Evolutionary conservation across 2,797 vertebrate genomes (phyloP), one percentile per base, ranked within the genome.

Genomic region (Scomberomorus guttatus): DNA sequence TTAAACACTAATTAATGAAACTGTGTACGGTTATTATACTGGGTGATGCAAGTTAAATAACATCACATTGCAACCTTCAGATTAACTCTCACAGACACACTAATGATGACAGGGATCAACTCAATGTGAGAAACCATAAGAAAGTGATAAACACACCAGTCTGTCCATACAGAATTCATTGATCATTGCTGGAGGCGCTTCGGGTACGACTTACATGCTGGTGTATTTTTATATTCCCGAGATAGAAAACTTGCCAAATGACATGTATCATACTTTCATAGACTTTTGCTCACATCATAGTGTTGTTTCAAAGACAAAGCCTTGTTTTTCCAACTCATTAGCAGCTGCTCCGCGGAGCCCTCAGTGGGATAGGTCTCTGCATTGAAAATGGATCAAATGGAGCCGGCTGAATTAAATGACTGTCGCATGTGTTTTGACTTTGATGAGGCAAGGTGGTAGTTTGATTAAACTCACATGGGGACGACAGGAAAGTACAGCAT

Each of bases 251-350:
- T 9, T 64, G 54, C 62, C 18, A 79, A 61, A 67, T 77, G 32
- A 13, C 13, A 27, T 48, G 57, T 17, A 62, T 60, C 25, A 9
- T 18, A 54, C 48, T 67, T 77, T 48, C 29, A 69, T 50, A 60
- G 29, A 64, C 56, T 51, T 81, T 22, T 48, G 13, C 64, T 72
- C 56, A 46, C 39, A 56, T 68, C 42, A 65, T 27, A 9, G 54
- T 67, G 29, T 27, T 75, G 48, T 83, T 82, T 84, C 59, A 81
- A 80, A 89, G 71, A 75, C 50, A 84, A 81, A 80, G 34, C 59
- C 18, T 34, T 72, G 59, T 63, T 39, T 80, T 84, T 62, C 22
- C 37, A 52, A 34, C 57, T 88, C 81, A 87, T 88, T 80, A 83
- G 72, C 54, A 39, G 58, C 54, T 5, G 64, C 51, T 72, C 59